Conservation (phyloP, 2,797 vertebrate genomes). For the Pseudochromis fuscus region DNA sequence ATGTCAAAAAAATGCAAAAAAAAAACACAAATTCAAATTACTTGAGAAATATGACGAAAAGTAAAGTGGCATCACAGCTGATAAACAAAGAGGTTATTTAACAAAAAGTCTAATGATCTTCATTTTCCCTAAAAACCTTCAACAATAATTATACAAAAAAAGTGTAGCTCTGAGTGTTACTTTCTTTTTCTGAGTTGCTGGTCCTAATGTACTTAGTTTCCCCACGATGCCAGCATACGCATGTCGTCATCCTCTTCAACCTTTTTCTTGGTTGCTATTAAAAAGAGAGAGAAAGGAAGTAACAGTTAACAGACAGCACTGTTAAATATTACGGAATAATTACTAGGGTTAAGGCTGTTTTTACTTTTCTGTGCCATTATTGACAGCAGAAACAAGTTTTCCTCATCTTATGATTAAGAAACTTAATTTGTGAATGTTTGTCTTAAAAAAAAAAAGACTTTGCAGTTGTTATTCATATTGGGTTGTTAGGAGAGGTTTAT, state of each 20-base stretch:
- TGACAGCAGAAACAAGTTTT: background rate
- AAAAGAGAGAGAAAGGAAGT: slow-evolving; percentile 23
- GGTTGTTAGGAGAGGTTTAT: background rate
- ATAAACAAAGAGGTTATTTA: background rate
- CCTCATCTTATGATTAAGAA: too few species aligned
- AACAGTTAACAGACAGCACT: background rate
- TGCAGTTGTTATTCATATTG: too few species aligned
- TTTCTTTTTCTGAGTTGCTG: background rate
- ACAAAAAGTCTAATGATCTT: slow-evolving; percentile 27
- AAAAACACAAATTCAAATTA: background rate
- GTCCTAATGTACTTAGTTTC: slow-evolving; percentile 53
- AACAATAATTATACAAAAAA: slow-evolving; percentile 1
- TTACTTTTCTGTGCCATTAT: background rate
- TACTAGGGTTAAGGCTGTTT: background rate
- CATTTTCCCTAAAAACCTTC: slow-evolving; percentile 49
- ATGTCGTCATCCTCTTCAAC: slow-evolving; percentile 85
- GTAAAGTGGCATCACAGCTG: background rate
- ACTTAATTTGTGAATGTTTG: too few species aligned
- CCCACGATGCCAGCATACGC: slow-evolving; percentile 82
- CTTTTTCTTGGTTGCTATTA: slow-evolving; percentile 81
- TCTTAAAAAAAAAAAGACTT: background rate
- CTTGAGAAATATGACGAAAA: slow-evolving; percentile 27
- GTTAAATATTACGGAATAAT: background rate
- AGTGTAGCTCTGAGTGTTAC: background rate
- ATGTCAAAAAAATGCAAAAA: background rate